Evolutionary conservation across 2,888 invertebrate genomes (phyloP).

Genomic region (Shargacucullia verbasci): DNA sequence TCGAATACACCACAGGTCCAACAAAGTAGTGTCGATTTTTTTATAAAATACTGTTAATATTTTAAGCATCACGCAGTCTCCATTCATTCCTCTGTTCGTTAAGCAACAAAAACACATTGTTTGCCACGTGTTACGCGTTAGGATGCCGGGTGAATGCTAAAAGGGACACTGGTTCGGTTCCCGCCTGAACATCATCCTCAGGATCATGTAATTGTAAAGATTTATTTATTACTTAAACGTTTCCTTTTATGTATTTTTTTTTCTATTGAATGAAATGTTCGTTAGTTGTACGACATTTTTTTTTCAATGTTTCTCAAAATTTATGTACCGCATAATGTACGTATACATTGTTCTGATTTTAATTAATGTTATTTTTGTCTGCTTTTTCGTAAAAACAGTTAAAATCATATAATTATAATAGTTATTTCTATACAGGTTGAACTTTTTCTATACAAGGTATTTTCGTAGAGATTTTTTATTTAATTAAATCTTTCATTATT

Average conservation of each 20-base stretch:
- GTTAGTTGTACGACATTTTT: slow-evolving; percentile 7
- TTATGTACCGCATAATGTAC: too few relatives aligned
- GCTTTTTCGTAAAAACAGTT: too few relatives aligned
- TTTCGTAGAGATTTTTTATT: too few relatives aligned
- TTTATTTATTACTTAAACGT: slow-evolving; percentile 51
- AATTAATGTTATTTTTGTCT: too few relatives aligned
- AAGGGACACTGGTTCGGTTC: slow-evolving; percentile 75
- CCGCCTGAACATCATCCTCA: slow-evolving; percentile 56
- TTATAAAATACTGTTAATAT: not conserved
- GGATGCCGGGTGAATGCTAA: slow-evolving; percentile 79
- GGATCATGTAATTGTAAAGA: slow-evolving; percentile 46
- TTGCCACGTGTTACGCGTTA: slow-evolving; percentile 85
- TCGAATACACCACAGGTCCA: too few relatives aligned
- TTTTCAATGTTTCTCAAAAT: too few relatives aligned
- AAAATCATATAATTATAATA: too few relatives aligned
- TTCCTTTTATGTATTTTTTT: slow-evolving; percentile 26
- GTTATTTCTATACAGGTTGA: too few relatives aligned
- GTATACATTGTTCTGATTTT: too few relatives aligned
- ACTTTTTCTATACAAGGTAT: too few relatives aligned
- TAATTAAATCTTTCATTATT: too few relatives aligned
- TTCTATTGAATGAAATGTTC: slow-evolving; percentile 11
- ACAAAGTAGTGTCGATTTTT: too few relatives aligned
- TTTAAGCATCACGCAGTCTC: slow-evolving; percentile 52
- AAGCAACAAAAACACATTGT: slow-evolving; percentile 86
- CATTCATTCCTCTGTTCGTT: slow-evolving; percentile 59